Base-by-base conservation (phyloP, 2,888 invertebrate genomes). In the Polymixis lichenea region DNA sequence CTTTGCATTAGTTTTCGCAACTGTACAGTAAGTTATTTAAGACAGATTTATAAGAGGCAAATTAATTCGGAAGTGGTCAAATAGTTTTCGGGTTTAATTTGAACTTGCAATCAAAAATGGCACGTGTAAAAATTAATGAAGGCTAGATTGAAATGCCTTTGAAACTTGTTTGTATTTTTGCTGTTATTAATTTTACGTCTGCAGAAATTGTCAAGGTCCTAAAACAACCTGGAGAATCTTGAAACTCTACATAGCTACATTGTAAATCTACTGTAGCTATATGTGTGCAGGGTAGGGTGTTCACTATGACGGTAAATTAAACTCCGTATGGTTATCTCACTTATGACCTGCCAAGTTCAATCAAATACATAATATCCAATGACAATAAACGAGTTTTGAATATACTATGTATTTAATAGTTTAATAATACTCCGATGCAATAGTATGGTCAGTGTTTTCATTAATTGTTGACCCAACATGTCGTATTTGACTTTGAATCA, bases 1-100 rank as follows among this genome's bases (percentile, higher is more conserved):
- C 32, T 70, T n/a, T 75, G 6, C 3, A 38, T 38, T 5, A 6
- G 38, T 56, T 81, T 61, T 65, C 55, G 66, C 17, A 81, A 80
- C 60, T 4, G 5, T 15, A 60, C 3, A 22, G n/a, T 72, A 15
- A 28, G 17, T 19, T 58, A 49, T 28, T 65, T 32, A 8, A 75
- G 19, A 22, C 49, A 58, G 49, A 49, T 11, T 71, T 72, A n/a
- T 15, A 38, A 9, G 38, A n/a, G 13, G 17, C 6, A n/a, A n/a
- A 32, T 72, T 5, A 32, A 15, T 53, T 74, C 28, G 53, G 74
- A 75, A 75, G n/a, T 62, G 19, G 25, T 55, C 32, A 62, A 72
- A 28, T 25, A 46, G 5, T 3, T n/a, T 53, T 62, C 28, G 53
- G 28, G 32, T 62, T 53, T 55, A 11, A 15, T 15, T 22, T 28